phyloP scores from a whole-genome alignment of 1,140 invertebrate species.

The Oncopodura yosiiana region DNA sequence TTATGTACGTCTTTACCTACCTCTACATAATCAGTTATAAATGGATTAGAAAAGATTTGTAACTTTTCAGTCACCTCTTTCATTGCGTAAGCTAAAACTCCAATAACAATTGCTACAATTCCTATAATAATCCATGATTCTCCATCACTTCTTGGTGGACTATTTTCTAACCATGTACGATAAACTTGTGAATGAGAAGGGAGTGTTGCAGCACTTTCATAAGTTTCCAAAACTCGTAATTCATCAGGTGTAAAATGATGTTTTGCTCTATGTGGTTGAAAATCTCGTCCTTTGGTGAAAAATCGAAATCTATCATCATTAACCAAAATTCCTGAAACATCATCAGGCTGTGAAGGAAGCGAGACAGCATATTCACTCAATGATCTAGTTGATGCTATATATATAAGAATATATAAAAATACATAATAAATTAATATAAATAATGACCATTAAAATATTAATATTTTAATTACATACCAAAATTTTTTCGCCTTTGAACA shows the following conservation, averaged over 20 bases:
- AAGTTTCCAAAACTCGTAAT: constrained; percentile 28
- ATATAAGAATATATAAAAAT: too few species aligned
- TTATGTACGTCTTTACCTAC: constrained; percentile 12
- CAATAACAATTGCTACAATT: constrained; percentile 22
- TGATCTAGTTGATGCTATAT: constrained; percentile 9
- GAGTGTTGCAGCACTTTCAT: constrained; percentile 26
- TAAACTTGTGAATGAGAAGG: constrained; percentile 26
- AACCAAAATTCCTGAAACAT: constrained; percentile 19
- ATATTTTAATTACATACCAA: too few species aligned
- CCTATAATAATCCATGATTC: constrained; percentile 21
- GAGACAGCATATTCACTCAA: constrained; percentile 33
- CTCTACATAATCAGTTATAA: constrained; percentile 19
- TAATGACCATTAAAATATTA: too few species aligned
- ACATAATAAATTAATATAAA: too few species aligned
- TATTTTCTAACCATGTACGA: constrained; percentile 23
- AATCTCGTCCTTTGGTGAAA: constrained; percentile 33
- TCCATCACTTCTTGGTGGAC: constrained; percentile 2
- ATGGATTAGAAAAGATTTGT: constrained; percentile 32
- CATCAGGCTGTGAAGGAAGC: constrained; percentile 27
- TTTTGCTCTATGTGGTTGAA: constrained; percentile 27
- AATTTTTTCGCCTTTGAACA: too few species aligned
- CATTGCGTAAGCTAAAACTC: constrained; percentile 25
- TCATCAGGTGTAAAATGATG: constrained; percentile 31
- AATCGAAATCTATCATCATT: constrained; percentile 29
- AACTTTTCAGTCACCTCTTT: constrained; percentile 27